A percentile compares a stretch with the other conserved stretches of the same genome.
These are phyloP conservation scores for Oreochromis mossambicus DNA, from an alignment of 2,797 vertebrate genomes.

Conservation along the genomic window DNA sequence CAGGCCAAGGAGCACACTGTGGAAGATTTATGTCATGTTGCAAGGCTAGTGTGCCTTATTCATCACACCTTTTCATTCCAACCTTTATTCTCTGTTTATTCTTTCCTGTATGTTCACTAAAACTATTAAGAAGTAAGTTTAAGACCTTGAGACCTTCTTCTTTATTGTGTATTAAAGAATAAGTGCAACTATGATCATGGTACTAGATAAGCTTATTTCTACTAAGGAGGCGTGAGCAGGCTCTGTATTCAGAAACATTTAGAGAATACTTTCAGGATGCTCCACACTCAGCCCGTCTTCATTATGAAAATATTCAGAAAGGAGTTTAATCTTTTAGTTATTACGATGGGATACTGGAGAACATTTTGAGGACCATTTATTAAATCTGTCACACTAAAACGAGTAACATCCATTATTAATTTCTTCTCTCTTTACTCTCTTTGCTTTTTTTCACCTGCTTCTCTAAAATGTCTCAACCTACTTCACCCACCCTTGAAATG, in stretches of 20 bases:
- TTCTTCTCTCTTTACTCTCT: not conserved
- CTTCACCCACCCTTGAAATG: not conserved
- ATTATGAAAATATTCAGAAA: not conserved
- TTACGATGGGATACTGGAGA: not conserved
- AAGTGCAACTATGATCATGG: not conserved
- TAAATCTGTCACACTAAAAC: not conserved
- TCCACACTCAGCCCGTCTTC: not conserved
- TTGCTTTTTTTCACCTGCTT: not conserved
- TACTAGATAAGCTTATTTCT: not conserved
- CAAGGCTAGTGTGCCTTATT: constrained; percentile 31
- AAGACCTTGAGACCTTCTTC: constrained; percentile 19
- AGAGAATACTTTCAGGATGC: not conserved
- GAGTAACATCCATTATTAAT: not conserved
- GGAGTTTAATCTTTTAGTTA: not conserved
- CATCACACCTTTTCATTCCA: constrained; percentile 29
- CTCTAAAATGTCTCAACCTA: not conserved
- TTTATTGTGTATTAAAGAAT: constrained; percentile 2
- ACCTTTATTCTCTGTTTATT: constrained; percentile 8
- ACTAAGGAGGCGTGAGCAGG: not conserved
- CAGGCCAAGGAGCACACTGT: constrained; percentile 12
- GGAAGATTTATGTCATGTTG: constrained; percentile 45
- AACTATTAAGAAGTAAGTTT: constrained; percentile 6
- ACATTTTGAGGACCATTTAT: not conserved
- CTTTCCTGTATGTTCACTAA: constrained; percentile 16
- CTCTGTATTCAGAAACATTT: not conserved